These are phyloP conservation scores for Eulithis testata DNA, from an alignment of 2,888 invertebrate species.

Conservation along the genomic window DNA sequence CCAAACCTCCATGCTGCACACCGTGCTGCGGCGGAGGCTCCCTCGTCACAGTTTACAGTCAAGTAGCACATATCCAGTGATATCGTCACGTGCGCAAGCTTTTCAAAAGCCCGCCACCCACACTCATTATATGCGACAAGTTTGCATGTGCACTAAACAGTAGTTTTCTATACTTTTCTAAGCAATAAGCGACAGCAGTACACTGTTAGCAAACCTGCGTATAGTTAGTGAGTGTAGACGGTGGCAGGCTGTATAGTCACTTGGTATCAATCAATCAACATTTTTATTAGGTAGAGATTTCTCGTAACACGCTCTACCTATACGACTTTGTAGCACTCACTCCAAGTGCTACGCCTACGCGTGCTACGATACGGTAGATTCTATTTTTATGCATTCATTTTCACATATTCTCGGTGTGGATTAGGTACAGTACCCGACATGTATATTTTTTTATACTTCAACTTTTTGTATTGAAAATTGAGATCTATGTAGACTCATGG, in stretches of 20 bases:
- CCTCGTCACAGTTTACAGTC: conserved; percentile 82
- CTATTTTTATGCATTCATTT: too few species aligned
- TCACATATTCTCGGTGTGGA: too few species aligned
- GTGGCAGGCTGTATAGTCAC: not conserved
- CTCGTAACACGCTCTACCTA: not conserved
- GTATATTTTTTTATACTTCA: too few species aligned
- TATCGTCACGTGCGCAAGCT: conserved; percentile 44
- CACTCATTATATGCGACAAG: conserved; percentile 1
- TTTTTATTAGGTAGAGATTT: too few species aligned
- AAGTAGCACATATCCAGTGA: conserved; percentile 83
- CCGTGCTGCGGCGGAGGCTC: conserved; percentile 63
- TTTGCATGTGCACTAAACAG: not conserved
- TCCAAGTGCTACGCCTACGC: not conserved
- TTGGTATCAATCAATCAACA: not conserved
- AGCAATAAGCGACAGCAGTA: too few species aligned
- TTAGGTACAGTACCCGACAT: too few species aligned
- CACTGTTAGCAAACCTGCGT: too few species aligned
- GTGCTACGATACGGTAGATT: too few species aligned
- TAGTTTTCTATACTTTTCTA: too few species aligned
- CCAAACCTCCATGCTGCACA: conserved; percentile 52
- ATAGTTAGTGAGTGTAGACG: not conserved
- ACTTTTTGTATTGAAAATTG: too few species aligned
- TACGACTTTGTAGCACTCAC: not conserved
- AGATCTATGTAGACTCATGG: conserved; percentile 6
- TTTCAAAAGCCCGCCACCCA: conserved; percentile 10